These are phyloP conservation scores for Megalopta genalis DNA, from an alignment of 1,140 invertebrate genomes.

Conservation along the genomic window DNA sequence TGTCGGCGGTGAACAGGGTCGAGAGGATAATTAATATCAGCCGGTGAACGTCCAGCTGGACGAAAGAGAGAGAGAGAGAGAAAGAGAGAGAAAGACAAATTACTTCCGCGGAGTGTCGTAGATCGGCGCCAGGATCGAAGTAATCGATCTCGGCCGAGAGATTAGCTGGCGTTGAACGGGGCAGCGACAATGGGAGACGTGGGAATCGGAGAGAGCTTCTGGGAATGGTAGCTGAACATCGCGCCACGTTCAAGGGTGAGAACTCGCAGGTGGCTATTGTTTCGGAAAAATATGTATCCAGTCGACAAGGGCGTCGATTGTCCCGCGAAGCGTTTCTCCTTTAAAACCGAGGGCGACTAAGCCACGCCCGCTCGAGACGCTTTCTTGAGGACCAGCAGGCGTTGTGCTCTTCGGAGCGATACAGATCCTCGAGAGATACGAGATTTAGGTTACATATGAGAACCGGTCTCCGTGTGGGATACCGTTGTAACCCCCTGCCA, in stretches of 20 bases:
- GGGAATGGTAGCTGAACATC: neutral
- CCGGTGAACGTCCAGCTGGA: slow-evolving; percentile 30
- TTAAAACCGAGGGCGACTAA: too few species aligned
- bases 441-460: too few species aligned
- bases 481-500: too few species aligned
- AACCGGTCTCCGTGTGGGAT: too few species aligned
- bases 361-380: too few species aligned
- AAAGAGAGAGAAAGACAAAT: slow-evolving; percentile 40
- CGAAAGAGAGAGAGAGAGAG: neutral
- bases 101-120: slow-evolving; percentile 52
- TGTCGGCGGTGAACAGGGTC: neutral
- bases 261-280: neutral
- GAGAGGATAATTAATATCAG: slow-evolving; percentile 48
- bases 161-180: slow-evolving; percentile 2
- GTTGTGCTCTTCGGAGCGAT: too few species aligned
- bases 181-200: slow-evolving; percentile 18
- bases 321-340: too few species aligned
- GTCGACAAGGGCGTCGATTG: too few species aligned
- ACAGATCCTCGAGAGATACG: too few species aligned
- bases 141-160: neutral
- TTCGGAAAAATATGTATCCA: neutral
- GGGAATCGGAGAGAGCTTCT: neutral
- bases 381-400: too few species aligned
- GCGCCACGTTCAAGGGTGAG: neutral
- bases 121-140: neutral